Conservation (phyloP, 2,797 vertebrate species). For the Chanos chanos region DNA sequence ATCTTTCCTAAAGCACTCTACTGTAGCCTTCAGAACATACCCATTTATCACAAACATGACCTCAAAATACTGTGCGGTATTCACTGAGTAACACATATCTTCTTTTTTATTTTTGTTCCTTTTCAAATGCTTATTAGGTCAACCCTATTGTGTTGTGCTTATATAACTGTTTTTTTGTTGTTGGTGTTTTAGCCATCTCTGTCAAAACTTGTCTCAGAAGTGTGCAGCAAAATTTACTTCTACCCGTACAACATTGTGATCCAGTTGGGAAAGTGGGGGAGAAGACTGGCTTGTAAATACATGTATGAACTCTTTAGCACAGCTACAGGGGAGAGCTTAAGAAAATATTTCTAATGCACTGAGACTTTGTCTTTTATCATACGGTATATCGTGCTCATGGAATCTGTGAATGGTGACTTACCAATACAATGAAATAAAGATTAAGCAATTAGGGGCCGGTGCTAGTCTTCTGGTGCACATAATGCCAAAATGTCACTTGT, state of each 20-base stretch:
- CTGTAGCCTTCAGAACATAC: too few species aligned
- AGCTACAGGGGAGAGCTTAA: too few species aligned
- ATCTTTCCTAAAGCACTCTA: too few species aligned
- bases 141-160: conserved; percentile 39
- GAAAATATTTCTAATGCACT: background rate
- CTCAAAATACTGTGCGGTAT: too few species aligned
- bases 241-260: too few species aligned
- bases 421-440: background rate
- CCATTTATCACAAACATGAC: too few species aligned
- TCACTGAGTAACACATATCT: background rate
- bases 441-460: background rate
- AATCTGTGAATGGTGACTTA: too few species aligned
- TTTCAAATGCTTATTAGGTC: background rate
- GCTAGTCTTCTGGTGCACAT: too few species aligned
- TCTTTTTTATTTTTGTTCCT: background rate
- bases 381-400: too few species aligned
- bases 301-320: background rate
- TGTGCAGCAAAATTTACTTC: conserved; percentile 27
- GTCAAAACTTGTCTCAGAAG: conserved; percentile 13
- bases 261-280: conserved; percentile 15
- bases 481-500: too few species aligned
- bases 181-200: background rate
- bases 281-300: background rate
- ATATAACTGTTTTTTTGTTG: too few species aligned
- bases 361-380: too few species aligned